Evolutionary conservation across 2,888 invertebrate genomes (phyloP), one percentile per base, ranked within the genome.

Genomic region (Habroteleia sp.): DNA sequence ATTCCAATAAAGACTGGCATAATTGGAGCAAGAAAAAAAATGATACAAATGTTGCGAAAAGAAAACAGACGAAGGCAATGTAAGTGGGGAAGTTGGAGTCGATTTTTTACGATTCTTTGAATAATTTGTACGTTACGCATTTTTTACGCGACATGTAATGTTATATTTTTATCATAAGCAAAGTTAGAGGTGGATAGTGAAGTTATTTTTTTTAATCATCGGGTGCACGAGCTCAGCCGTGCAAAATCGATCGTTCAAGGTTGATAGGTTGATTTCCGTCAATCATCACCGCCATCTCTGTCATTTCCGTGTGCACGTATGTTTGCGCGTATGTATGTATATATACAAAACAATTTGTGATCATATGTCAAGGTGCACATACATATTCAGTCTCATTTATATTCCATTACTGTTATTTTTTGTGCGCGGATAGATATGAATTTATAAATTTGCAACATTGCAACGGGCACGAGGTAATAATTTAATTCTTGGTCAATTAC

Each of bases 91-190:
- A 41, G 41, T 48, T 48, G 35, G 41, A 48, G 23, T 56, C 54
- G 46, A 66, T 37, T 52, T 66, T 66, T 27, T 56, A 56, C 35
- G 29, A 29, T 54, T 46, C 46, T 35, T 66, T 54, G 16, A 46
- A 37, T 39, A 37, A 42, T 46, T 66, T 66, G 54, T 56, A 14
- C 46, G 54, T 52, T 66, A 60, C 10, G 17, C 46, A 29, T 46
- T 56, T 66, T 66, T 66, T 66, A 66, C 54, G 50, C 14, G 14
- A 31, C 16, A 54, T 29, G 39, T 31, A 20, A 66, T 68, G 37
- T 56, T 48, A 56, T 68, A 68, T 56, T 68, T 66, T 68, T 56
- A 56, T 68, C 56, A 27, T 31, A 10, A 46, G 54, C 35, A 27
- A 35, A 46, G 54, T 56, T 54, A 46, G 46, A 46, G 39, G 13